Percentiles rank a stretch among this genome's conserved stretches.
Evolutionary conservation across 2,888 invertebrate genomes (phyloP).

Genomic region (Aphodius sticticus): DNA sequence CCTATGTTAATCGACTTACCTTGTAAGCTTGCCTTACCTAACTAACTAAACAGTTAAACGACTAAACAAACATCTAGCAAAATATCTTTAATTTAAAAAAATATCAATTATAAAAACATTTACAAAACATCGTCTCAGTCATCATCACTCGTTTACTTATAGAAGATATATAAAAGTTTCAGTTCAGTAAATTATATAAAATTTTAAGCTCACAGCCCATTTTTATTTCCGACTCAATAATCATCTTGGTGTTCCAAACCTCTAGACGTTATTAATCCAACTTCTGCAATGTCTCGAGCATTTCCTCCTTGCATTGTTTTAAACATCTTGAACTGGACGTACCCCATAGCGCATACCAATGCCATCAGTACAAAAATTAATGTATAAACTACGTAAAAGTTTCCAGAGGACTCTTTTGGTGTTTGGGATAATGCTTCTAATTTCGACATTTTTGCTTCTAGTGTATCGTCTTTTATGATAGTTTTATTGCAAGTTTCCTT

Average conservation of each 20-base stretch:
- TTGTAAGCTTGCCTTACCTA: too few relatives aligned
- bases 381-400: slow-evolving; percentile 40
- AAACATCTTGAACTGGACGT: slow-evolving; percentile 46
- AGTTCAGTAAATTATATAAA: background rate
- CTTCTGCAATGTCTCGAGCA: slow-evolving; percentile 31
- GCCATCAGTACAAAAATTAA: slow-evolving; percentile 46
- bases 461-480: slow-evolving; percentile 19
- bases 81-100: background rate
- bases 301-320: slow-evolving; percentile 21
- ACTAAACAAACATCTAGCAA: background rate
- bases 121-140: background rate
- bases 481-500: slow-evolving; percentile 30
- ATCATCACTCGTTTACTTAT: background rate
- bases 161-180: background rate
- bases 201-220: background rate
- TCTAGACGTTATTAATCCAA: slow-evolving; percentile 32
- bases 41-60: too few relatives aligned
- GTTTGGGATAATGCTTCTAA: slow-evolving; percentile 16
- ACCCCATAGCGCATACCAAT: slow-evolving; percentile 50
- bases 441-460: slow-evolving; percentile 28
- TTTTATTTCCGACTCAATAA: background rate
- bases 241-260: slow-evolving; percentile 28
- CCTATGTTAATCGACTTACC: too few relatives aligned
- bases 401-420: slow-evolving; percentile 29
- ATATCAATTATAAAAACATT: background rate